phyloP scores from a whole-genome alignment of 2,888 invertebrate species.

The Euplexia lucipara region DNA sequence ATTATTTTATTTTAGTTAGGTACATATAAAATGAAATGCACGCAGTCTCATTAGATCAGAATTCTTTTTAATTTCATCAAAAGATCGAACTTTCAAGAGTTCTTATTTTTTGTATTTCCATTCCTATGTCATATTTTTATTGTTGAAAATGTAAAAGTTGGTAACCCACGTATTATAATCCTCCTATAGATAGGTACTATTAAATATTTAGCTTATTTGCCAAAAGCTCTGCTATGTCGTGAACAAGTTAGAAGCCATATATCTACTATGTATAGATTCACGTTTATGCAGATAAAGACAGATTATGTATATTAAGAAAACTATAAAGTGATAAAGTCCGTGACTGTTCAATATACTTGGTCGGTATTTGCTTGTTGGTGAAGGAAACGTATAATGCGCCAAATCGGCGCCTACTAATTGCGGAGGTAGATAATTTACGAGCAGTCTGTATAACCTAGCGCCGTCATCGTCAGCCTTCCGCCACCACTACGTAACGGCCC shows the following conservation, averaged over 20 bases:
- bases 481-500: conserved; percentile 67
- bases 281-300: neutral
- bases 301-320: conserved; percentile 16
- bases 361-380: conserved; percentile 58
- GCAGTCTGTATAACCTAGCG: conserved; percentile 78
- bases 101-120: neutral
- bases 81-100: neutral
- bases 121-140: too few species aligned
- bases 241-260: neutral
- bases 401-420: conserved; percentile 89
- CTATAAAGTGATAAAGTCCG: conserved; percentile 52
- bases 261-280: neutral
- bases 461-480: conserved; percentile 74
- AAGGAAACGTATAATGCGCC: conserved; percentile 81
- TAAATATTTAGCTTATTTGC: neutral
- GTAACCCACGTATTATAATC: too few species aligned
- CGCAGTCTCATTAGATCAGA: neutral
- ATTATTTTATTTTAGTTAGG: neutral
- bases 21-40: too few species aligned
- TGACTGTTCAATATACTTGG: conserved; percentile 54
- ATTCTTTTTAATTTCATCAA: neutral
- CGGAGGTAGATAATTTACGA: conserved; percentile 86
- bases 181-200: too few species aligned
- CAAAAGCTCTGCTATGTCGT: neutral
- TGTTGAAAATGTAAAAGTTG: too few species aligned